Percentiles rank a stretch among this genome's conserved stretches.
Conservation (phyloP, 2,888 invertebrate species). For the Blomia tropicalis region DNA sequence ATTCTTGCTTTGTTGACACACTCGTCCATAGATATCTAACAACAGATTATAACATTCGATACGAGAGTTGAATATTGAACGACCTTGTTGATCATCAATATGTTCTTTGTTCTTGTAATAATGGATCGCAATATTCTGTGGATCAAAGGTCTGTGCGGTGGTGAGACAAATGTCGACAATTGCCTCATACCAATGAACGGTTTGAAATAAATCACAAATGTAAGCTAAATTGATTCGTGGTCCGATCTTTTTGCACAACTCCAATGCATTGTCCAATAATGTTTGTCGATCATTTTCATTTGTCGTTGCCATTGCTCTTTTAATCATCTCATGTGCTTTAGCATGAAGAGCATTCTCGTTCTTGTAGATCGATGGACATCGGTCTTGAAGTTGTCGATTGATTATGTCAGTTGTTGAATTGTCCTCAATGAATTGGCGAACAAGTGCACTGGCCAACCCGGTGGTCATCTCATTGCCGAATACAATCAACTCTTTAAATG, state of each 20-base stretch:
- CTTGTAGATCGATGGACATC: constrained; percentile 82
- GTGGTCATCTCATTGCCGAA: constrained; percentile 54
- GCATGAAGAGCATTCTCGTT: constrained; percentile 90
- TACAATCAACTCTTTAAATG: constrained; percentile 56
- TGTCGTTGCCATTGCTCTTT: constrained; percentile 54
- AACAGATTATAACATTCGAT: constrained; percentile 78
- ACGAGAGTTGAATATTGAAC: constrained; percentile 49
- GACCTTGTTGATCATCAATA: constrained; percentile 62
- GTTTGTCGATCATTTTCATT: constrained; percentile 58
- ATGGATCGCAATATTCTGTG: constrained; percentile 67
- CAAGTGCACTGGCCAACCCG: constrained; percentile 61
- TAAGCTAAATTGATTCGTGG: constrained; percentile 66
- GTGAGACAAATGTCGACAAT: constrained; percentile 71
- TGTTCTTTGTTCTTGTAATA: constrained; percentile 71
- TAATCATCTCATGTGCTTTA: constrained; percentile 76
- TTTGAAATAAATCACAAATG: constrained; percentile 66
- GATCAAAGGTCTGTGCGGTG: constrained; percentile 72
- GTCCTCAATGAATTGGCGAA: constrained; percentile 77
- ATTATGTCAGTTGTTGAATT: constrained; percentile 86
- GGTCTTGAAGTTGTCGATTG: constrained; percentile 63
- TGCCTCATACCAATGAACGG: constrained; percentile 61
- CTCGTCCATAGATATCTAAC: constrained; percentile 45
- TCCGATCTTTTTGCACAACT: constrained; percentile 72
- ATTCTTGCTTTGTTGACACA: constrained; percentile 23
- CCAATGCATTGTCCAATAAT: constrained; percentile 56